A percentile compares a stretch with the other conserved stretches of the same genome.
phyloP scores from a whole-genome alignment of 2,888 invertebrate genomes.

The Rhyacophila evoluta region DNA sequence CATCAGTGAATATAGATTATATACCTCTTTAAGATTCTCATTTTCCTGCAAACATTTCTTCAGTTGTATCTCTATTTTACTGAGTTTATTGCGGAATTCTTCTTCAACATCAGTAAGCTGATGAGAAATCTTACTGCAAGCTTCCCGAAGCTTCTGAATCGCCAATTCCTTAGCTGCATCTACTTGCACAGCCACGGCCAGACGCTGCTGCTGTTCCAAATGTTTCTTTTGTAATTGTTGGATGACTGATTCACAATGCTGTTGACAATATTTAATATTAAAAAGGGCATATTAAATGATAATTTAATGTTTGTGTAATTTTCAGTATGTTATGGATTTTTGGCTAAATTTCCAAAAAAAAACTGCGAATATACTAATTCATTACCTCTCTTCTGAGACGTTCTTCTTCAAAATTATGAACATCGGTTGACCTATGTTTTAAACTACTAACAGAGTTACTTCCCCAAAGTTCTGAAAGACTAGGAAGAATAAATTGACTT shows the following conservation, averaged over 20 bases:
- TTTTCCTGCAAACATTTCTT: constrained; percentile 64
- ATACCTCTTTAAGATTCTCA: constrained; percentile 66
- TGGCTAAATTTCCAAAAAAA: constrained; percentile 31
- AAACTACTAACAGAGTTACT: constrained; percentile 58
- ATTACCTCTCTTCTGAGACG: constrained; percentile 77
- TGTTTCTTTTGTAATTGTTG: constrained; percentile 79
- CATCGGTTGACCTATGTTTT: constrained; percentile 59
- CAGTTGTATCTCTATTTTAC: constrained; percentile 69
- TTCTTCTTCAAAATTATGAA: constrained; percentile 78
- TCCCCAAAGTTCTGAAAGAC: constrained; percentile 77
- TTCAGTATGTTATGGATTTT: no score
- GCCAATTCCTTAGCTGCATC: constrained; percentile 81
- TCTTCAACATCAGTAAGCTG: constrained; percentile 66
- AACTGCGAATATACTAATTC: background rate
- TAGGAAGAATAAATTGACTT: constrained; percentile 58
- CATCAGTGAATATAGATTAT: no score
- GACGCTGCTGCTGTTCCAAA: constrained; percentile 81
- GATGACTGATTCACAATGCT: constrained; percentile 84
- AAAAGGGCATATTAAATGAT: no score
- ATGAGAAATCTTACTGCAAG: constrained; percentile 70
- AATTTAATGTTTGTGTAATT: no score
- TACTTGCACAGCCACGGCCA: constrained; percentile 82
- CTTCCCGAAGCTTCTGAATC: constrained; percentile 74
- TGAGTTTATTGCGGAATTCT: constrained; percentile 65
- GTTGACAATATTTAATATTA: no score